These are phyloP conservation scores for Hippocampus abdominalis DNA, from an alignment of 2,113 vertebrate species.

Conservation along the genomic window DNA sequence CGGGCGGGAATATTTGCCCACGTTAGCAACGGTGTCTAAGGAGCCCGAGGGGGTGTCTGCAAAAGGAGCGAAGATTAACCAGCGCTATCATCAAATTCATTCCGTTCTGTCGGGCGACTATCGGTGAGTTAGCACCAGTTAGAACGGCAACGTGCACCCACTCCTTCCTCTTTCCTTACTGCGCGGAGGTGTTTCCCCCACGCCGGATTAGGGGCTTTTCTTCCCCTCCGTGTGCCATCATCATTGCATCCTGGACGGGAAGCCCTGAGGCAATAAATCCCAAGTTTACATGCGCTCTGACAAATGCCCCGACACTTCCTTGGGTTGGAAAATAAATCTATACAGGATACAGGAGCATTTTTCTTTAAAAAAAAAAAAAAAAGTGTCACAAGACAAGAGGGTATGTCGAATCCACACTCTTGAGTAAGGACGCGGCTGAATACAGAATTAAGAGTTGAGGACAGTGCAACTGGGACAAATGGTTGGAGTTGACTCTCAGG, in stretches of 20 bases:
- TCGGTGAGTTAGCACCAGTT: conserved; percentile 44
- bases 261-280: conserved; percentile 79
- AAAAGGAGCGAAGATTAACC: conserved; percentile 18
- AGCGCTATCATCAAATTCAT: conserved; percentile 26
- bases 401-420: neutral
- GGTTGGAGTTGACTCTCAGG: no score
- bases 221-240: conserved; percentile 70
- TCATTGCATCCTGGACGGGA: conserved; percentile 74
- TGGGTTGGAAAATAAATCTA: conserved; percentile 70
- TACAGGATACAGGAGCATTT: conserved; percentile 73
- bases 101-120: neutral
- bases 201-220: conserved; percentile 70
- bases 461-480: no score
- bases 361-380: conserved; percentile 32
- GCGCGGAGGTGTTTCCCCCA: conserved; percentile 20
- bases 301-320: conserved; percentile 70
- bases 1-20: conserved; percentile 48
- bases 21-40: conserved; percentile 48
- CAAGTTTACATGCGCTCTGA: conserved; percentile 80
- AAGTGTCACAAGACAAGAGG: conserved; percentile 20
- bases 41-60: conserved; percentile 15
- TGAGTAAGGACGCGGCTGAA: neutral
- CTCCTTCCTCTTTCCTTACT: conserved; percentile 73
- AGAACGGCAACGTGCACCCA: conserved; percentile 40
- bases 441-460: no score